Evolutionary conservation across 2,888 invertebrate species (phyloP).

Genomic region (Tridacna crocea): DNA sequence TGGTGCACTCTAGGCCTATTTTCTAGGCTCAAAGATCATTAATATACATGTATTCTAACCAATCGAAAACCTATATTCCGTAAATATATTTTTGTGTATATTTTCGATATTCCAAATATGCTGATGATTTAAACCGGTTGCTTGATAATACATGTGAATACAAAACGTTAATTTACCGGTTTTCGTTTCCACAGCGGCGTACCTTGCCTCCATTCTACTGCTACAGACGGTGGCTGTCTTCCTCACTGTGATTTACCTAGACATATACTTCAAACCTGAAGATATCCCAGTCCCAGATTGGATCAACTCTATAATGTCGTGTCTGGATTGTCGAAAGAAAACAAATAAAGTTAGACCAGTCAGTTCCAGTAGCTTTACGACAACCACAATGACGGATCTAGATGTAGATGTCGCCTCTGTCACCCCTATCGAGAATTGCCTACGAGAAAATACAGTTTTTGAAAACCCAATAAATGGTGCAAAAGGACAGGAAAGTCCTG

Average conservation of each 20-base stretch:
- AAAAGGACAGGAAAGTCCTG: background rate
- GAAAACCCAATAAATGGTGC: background rate
- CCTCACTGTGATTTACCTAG: conserved; percentile 45
- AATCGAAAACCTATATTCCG: no score
- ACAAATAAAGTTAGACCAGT: conserved; percentile 11
- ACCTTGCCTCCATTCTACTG: conserved; percentile 40
- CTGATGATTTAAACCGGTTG: no score
- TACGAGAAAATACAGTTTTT: background rate
- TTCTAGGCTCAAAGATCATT: no score
- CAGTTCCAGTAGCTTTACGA: background rate
- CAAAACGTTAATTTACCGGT: no score
- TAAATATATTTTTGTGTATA: no score
- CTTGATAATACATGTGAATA: no score
- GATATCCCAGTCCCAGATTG: conserved; percentile 40
- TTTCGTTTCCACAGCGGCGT: conserved; percentile 34
- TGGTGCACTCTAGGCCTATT: no score
- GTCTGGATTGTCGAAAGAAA: conserved; percentile 24
- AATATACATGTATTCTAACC: no score
- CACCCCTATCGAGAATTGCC: background rate
- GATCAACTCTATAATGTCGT: conserved; percentile 19
- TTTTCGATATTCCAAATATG: no score
- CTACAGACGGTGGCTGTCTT: conserved; percentile 50
- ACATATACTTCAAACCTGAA: conserved; percentile 46
- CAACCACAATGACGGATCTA: background rate
- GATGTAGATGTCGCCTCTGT: background rate